Base-by-base conservation (phyloP, 2,888 invertebrate species). In the Pseudococcus longispinus region DNA sequence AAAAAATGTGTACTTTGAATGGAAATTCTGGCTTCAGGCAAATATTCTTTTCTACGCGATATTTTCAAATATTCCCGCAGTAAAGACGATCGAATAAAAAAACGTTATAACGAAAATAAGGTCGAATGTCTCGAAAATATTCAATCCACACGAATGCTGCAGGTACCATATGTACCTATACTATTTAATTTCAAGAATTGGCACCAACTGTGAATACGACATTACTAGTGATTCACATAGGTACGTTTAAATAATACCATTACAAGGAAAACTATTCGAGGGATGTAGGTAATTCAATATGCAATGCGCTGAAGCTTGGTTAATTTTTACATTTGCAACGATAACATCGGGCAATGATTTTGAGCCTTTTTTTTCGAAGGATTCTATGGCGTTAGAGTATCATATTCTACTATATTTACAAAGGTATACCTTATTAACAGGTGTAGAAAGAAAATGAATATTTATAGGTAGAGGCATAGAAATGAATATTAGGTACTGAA, bases 201-300 rank as follows among this genome's bases (percentile, higher is more conserved):
- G 23, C 77, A 42, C 13, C 15, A 9, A 37, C 20, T 42, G 77
- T 13, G 77, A 42, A 80, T 29, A 80, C n/a, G 42, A 42, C 77
- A 80, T 80, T 80, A 80, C 77, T 80, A 80, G 77, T 80, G 77
- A 80, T 80, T 80, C 77, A 80, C 20, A 13, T 60, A 23, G 55
- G 23, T 3, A 20, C 32, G 1, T 37, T 42, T 37, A 8, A 77
- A 20, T 80, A 80, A 80, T 80, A 42, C 77, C 20, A 20, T 42
- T 80, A 80, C 77, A 80, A 80, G 77, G 77, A 80, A 60, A 80
- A 80, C 77, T 80, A 42, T 80, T 42, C 77, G 42, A 32, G 13
- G 77, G 77, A 42, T 80, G 60, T 2, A 11, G 20, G 60, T 60
- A 60, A 60, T 60, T 60, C 60, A 60, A 23, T 60, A 60, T 23